Evolutionary conservation across 2,797 vertebrate species (phyloP).

Genomic region (Silurus aristotelis): DNA sequence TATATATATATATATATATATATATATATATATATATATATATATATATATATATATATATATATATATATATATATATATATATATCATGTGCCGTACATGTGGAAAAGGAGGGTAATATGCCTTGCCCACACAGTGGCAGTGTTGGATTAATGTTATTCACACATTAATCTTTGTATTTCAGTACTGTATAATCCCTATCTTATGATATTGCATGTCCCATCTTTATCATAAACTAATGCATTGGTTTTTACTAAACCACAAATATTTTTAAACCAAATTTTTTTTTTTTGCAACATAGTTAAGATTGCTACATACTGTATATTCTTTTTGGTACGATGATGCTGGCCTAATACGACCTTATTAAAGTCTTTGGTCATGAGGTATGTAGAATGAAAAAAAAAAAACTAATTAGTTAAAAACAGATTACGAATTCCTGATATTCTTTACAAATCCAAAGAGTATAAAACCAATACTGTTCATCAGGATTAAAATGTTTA

Average conservation of each 20-base stretch:
- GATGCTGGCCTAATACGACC: background rate
- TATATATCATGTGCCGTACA: no score
- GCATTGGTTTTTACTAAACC: background rate
- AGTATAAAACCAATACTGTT: background rate
- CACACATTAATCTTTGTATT: background rate
- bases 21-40: no score
- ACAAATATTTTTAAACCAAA: no score
- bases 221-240: background rate
- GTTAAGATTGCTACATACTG: background rate
- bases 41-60: no score
- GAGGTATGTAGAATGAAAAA: background rate
- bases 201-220: background rate
- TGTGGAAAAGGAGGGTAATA: background rate
- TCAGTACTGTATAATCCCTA: background rate
- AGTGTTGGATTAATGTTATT: slow-evolving; percentile 31
- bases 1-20: no score
- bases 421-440: background rate
- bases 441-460: background rate
- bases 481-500: background rate
- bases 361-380: background rate
- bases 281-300: background rate
- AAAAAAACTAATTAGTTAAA: background rate
- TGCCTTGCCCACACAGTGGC: slow-evolving; percentile 39
- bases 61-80: no score
- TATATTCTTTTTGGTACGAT: background rate